Evolutionary conservation across 2,797 vertebrate species (phyloP), one percentile per base, ranked within the genome.

Genomic region (Leptodactylus fallax): DNA sequence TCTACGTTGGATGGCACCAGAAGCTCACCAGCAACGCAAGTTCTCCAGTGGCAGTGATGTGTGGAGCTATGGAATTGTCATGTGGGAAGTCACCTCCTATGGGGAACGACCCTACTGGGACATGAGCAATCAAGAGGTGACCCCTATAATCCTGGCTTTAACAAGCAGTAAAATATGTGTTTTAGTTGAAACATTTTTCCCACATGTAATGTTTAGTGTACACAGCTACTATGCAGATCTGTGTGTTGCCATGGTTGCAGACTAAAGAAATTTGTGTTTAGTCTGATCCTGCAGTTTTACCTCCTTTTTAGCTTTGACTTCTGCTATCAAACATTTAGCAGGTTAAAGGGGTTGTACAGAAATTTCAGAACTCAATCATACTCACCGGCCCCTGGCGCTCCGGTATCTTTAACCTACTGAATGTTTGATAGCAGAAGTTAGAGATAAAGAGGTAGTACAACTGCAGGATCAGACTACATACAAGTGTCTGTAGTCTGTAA

Each of bases 41-140:
- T 96, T 96, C 85, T 95, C 95, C 51, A 93, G 94, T 0, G 94
- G 95, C 87, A 96, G 95, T 2, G 95, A 96, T 0, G 94, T 96
- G 79, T 96, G 95, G 95, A 96, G 95, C 91, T 96, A 95, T 81
- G 95, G 95, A 56, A 94, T 96, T 0, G 94, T 96, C 79, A 95
- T 94, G 93, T 96, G 95, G 95, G 95, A 96, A 82, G 94, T 96
- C 91, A 90, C 95, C n/a, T 96, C 95, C 17, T 96, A 95, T 86
- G 95, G 95, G 69, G 95, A 96, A 91, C 95, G 95, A 83, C 95
- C 95, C 0, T 96, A 96, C 0, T 95, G 95, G 23, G 92, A 94
- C 47, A 96, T 96, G 95, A 94, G 89, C 90, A 96, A 96, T 85
- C 95, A 96, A 90, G 95, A 96, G 95, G 95, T 95, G 91, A 92